A percentile compares a stretch with the other conserved stretches of the same genome.
Evolutionary conservation across 2,113 vertebrate species (phyloP).

Genomic region (Sciurus niger): DNA sequence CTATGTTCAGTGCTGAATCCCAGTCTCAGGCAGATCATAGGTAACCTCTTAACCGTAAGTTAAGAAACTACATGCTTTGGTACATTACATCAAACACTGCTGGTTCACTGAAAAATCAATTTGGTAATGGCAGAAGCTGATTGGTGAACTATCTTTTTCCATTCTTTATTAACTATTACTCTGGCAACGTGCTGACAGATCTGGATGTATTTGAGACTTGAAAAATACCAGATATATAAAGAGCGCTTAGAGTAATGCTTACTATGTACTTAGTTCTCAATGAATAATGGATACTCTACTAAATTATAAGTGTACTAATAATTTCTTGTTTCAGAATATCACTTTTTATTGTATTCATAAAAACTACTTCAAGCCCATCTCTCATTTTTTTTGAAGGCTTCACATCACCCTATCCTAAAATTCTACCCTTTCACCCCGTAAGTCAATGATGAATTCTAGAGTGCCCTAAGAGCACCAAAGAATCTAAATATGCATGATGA

Average conservation of each 20-base stretch:
- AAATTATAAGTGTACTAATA: not conserved
- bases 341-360: not conserved
- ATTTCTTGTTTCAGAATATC: not conserved
- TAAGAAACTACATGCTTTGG: not conserved
- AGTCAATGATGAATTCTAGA: not conserved
- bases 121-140: not conserved
- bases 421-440: not conserved
- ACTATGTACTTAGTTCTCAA: not conserved
- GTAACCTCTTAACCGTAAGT: not conserved
- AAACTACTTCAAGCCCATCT: not conserved
- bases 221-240: not conserved
- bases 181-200: not conserved
- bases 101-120: not conserved
- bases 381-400: not conserved
- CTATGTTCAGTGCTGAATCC: not conserved
- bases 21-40: not conserved
- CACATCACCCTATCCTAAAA: not conserved
- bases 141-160: not conserved
- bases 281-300: not conserved
- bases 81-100: not conserved
- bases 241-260: not conserved
- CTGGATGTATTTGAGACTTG: not conserved
- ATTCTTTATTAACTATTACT: not conserved
- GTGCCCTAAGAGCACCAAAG: not conserved
- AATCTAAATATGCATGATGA: constrained; percentile 19